A percentile compares a stretch with the other conserved stretches of the same genome.
Evolutionary conservation across 1,140 invertebrate genomes (phyloP).

Genomic region (Berghia stephanieae): DNA sequence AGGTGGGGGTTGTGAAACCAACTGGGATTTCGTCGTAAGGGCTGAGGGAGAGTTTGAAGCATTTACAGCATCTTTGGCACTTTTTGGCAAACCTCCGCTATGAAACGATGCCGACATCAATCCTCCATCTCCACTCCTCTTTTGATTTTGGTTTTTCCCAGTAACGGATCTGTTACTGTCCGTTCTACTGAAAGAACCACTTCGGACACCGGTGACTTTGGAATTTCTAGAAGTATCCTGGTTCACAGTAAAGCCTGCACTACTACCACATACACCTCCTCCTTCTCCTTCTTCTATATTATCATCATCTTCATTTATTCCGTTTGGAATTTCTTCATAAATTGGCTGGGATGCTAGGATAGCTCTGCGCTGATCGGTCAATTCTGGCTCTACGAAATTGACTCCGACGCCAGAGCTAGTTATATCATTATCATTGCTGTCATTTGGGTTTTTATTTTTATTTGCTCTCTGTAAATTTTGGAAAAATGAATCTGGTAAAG

Average conservation of each 20-base stretch:
- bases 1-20: background rate
- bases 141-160: background rate
- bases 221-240: background rate
- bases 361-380: conserved; percentile 43
- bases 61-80: no score
- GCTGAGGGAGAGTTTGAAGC: no score
- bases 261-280: background rate
- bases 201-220: conserved; percentile 25
- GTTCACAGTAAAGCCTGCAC: background rate
- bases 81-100: no score
- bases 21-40: conserved; percentile 15
- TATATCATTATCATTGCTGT: no score
- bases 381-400: conserved; percentile 29
- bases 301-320: conserved; percentile 41
- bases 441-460: no score
- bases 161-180: background rate
- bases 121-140: background rate
- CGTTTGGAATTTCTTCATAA: conserved; percentile 60
- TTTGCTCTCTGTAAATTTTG: no score
- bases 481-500: conserved; percentile 16
- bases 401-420: conserved; percentile 4
- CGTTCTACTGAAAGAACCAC: background rate
- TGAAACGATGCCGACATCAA: background rate
- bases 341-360: conserved; percentile 59
- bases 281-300: background rate